phyloP scores from a whole-genome alignment of 2,113 vertebrate genomes.

The Gallinago undulata region DNA sequence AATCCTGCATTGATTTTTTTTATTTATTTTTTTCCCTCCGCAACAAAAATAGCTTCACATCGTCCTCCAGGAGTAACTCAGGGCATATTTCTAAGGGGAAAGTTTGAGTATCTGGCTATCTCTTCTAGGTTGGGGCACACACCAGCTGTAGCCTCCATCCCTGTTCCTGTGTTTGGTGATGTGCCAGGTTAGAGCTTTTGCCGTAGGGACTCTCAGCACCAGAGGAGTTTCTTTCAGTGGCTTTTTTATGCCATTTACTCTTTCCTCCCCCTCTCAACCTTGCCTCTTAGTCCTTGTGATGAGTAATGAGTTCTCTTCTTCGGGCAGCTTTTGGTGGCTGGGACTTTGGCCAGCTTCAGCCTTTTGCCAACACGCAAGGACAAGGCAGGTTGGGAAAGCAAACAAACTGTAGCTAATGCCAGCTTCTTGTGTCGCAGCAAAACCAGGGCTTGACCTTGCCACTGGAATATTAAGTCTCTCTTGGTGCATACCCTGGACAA shows the following conservation, averaged over 20 bases:
- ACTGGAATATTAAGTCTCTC: not conserved
- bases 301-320: not conserved
- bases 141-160: not conserved
- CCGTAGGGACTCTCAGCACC: not conserved
- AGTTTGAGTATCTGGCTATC: not conserved
- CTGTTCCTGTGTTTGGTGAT: not conserved
- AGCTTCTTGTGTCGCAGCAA: not conserved
- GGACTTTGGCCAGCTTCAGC: not conserved
- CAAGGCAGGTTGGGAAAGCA: conserved; percentile 29
- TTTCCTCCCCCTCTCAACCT: not conserved
- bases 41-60: not conserved
- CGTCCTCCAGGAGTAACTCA: not conserved
- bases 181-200: not conserved
- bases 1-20: not conserved
- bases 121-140: not conserved
- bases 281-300: not conserved
- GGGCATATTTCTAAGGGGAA: not conserved
- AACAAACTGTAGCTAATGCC: not conserved
- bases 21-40: not conserved
- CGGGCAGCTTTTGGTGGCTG: conserved; percentile 13
- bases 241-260: not conserved
- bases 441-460: not conserved
- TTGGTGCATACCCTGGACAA: not conserved
- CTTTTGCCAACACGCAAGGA: conserved; percentile 14
- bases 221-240: not conserved